Conservation (phyloP, 2,888 invertebrate species). For the Drosophila atripex region DNA sequence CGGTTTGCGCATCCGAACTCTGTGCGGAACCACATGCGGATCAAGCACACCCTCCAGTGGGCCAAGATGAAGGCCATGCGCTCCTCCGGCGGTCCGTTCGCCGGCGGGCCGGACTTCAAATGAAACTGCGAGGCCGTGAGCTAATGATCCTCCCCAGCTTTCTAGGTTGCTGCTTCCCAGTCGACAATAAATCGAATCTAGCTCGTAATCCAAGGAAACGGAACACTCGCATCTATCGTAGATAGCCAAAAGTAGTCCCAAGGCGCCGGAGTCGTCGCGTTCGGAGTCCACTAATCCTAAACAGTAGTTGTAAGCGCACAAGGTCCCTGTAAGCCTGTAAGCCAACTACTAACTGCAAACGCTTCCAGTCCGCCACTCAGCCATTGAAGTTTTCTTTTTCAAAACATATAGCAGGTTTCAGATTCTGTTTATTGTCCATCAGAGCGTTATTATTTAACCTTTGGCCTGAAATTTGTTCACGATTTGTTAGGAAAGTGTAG, state of each 20-base stretch:
- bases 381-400: background rate
- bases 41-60: slow-evolving; percentile 92
- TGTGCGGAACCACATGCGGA: slow-evolving; percentile 93
- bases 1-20: slow-evolving; percentile 93
- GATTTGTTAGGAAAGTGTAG: background rate
- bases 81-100: slow-evolving; percentile 84
- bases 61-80: slow-evolving; percentile 90
- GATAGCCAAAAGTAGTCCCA: slow-evolving; percentile 60
- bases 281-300: slow-evolving; percentile 29
- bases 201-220: slow-evolving; percentile 42
- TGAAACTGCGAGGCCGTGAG: slow-evolving; percentile 81
- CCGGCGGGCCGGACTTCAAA: slow-evolving; percentile 84
- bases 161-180: slow-evolving; percentile 75
- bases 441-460: background rate
- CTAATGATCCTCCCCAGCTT: slow-evolving; percentile 71
- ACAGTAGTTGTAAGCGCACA: slow-evolving; percentile 36
- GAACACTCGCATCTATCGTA: slow-evolving; percentile 69
- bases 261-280: slow-evolving; percentile 14
- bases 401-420: slow-evolving; percentile 11
- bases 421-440: background rate
- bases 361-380: slow-evolving; percentile 28
- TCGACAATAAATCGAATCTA: slow-evolving; percentile 62
- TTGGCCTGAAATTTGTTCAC: background rate
- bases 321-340: slow-evolving; percentile 23
- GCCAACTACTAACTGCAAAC: slow-evolving; percentile 25